phyloP scores from a whole-genome alignment of 2,797 vertebrate genomes.

The Falco columbarius region DNA sequence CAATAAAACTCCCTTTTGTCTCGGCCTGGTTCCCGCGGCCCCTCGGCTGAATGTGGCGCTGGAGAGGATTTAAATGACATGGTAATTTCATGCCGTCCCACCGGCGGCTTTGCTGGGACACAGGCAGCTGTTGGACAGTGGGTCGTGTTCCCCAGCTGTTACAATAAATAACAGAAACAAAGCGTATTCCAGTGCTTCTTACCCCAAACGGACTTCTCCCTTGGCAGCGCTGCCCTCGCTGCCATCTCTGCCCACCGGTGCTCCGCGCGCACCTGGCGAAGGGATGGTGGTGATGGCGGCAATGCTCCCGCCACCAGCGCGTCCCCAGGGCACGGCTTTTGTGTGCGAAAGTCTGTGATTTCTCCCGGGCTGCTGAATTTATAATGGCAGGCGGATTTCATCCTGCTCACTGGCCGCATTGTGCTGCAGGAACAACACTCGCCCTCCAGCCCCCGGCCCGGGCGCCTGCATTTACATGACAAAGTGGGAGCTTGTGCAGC shows the following conservation, averaged over 20 bases:
- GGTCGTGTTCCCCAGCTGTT: constrained; percentile 57
- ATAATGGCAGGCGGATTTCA: constrained; percentile 59
- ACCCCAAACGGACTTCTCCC: not conserved
- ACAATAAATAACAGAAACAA: constrained; percentile 1
- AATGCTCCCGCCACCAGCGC: not conserved
- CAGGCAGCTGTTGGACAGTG: constrained; percentile 55
- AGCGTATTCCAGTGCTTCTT: not conserved
- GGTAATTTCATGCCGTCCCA: constrained; percentile 62
- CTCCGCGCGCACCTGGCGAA: fast-evolving
- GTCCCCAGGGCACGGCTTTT: constrained; percentile 37
- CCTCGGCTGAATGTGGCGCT: constrained; percentile 24
- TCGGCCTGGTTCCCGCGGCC: constrained; percentile 16
- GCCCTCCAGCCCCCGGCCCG: constrained; percentile 70
- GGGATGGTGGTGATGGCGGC: fast-evolving
- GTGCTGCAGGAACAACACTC: constrained; percentile 41
- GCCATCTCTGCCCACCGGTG: not conserved
- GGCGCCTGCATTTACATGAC: constrained; percentile 94
- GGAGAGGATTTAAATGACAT: constrained; percentile 60
- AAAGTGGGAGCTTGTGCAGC: constrained; percentile 86
- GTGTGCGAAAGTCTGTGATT: constrained; percentile 39
- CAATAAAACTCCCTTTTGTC: constrained; percentile 50
- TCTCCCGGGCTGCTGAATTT: constrained; percentile 44
- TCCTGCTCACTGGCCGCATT: constrained; percentile 56
- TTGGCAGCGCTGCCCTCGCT: not conserved
- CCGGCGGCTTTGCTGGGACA: not conserved